phyloP scores from a whole-genome alignment of 2,888 invertebrate species.

The Drosophila subquinaria region DNA sequence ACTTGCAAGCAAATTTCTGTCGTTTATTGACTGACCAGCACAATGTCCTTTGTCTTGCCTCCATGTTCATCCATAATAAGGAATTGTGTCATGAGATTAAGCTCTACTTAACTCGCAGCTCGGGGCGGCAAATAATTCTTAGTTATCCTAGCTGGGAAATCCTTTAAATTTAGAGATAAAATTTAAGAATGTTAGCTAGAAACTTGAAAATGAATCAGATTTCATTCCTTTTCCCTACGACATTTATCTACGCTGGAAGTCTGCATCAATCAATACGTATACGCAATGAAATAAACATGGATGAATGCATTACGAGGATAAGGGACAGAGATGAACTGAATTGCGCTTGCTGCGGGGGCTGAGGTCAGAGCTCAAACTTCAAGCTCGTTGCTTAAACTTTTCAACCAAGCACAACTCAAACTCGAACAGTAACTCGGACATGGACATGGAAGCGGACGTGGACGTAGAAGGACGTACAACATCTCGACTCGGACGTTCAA shows the following conservation, averaged over 20 bases:
- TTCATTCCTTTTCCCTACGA: background rate
- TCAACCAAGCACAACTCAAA: slow-evolving; percentile 42
- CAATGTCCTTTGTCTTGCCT: slow-evolving; percentile 10
- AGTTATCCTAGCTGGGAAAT: background rate
- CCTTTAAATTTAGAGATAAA: background rate
- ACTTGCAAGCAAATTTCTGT: slow-evolving; percentile 57
- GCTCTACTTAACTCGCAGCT: slow-evolving; percentile 9
- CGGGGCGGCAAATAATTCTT: background rate
- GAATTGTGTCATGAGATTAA: slow-evolving; percentile 19
- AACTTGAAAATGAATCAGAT: background rate
- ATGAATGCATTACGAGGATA: slow-evolving; percentile 36
- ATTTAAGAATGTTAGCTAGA: background rate
- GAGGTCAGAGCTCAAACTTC: slow-evolving; percentile 60
- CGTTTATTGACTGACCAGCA: slow-evolving; percentile 36
- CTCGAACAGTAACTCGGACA: slow-evolving; percentile 37
- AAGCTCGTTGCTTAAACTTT: slow-evolving; percentile 64
- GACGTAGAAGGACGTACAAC: slow-evolving; percentile 13
- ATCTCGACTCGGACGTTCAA: slow-evolving; percentile 48
- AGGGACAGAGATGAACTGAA: slow-evolving; percentile 12
- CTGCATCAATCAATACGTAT: slow-evolving; percentile 72
- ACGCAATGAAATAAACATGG: slow-evolving; percentile 73
- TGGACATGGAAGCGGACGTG: slow-evolving; percentile 22
- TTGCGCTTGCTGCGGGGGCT: slow-evolving; percentile 17
- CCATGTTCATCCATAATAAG: slow-evolving; percentile 7
- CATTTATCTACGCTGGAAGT: slow-evolving; percentile 36